Conservation (phyloP, 2,888 invertebrate genomes). For the Drosophila affinis region DNA sequence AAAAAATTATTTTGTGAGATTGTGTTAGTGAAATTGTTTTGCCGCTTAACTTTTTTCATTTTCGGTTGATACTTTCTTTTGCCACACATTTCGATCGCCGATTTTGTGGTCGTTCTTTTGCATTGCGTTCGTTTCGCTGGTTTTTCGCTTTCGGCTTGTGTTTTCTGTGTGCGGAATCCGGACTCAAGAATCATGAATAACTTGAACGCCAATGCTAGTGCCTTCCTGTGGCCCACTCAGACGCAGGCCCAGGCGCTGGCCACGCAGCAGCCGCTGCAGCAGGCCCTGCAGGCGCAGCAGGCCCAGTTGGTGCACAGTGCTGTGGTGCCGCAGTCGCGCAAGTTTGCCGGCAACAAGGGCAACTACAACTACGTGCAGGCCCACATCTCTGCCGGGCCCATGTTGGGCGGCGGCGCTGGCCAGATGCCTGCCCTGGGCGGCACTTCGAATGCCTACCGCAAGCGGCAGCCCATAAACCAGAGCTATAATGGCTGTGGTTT, state of each 20-base stretch:
- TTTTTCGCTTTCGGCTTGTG: neutral
- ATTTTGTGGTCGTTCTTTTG: neutral
- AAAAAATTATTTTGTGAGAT: slow-evolving; percentile 1
- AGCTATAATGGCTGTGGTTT: slow-evolving; percentile 46
- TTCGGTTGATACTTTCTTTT: slow-evolving; percentile 2
- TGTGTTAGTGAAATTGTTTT: slow-evolving; percentile 13
- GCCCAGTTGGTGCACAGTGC: slow-evolving; percentile 29
- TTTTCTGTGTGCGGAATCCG: neutral
- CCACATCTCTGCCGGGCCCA: slow-evolving; percentile 23
- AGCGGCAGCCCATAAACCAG: slow-evolving; percentile 56
- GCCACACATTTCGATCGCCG: neutral
- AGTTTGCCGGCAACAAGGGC: slow-evolving; percentile 64
- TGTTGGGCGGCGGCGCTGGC: slow-evolving; percentile 42
- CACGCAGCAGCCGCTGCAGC: slow-evolving; percentile 35
- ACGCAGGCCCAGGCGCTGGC: slow-evolving; percentile 15
- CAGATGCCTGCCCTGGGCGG: slow-evolving; percentile 41
- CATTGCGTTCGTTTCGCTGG: neutral
- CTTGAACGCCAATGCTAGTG: slow-evolving; percentile 52
- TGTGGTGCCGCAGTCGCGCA: slow-evolving; percentile 45
- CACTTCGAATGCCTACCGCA: slow-evolving; percentile 55
- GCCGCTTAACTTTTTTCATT: neutral
- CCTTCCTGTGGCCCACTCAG: slow-evolving; percentile 58
- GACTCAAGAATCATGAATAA: slow-evolving; percentile 52
- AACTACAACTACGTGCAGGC: slow-evolving; percentile 53
- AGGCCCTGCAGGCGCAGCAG: slow-evolving; percentile 8